Conservation (phyloP, 2,113 vertebrate species). For the Tringa solitaria region DNA sequence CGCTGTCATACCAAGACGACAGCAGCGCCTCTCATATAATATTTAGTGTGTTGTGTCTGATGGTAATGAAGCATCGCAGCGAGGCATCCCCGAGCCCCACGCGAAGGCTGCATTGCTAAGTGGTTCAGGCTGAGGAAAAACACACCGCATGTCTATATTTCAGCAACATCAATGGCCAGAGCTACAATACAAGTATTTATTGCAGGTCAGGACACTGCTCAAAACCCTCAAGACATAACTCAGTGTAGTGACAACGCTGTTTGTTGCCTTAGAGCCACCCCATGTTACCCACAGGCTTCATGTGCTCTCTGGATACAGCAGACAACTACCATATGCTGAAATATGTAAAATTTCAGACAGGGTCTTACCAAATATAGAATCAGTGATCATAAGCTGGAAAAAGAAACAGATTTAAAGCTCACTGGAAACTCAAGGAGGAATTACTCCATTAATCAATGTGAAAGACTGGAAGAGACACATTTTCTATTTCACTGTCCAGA, state of each 20-base stretch:
- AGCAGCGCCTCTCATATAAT: background rate
- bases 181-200: background rate
- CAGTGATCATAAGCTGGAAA: background rate
- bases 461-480: background rate
- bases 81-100: background rate
- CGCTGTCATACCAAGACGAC: background rate
- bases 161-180: background rate
- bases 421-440: conserved; percentile 28
- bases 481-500: conserved; percentile 50
- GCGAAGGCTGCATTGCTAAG: background rate
- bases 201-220: background rate
- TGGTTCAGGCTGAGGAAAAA: background rate
- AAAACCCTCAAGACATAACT: background rate
- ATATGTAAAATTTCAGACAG: background rate
- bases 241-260: fast-evolving
- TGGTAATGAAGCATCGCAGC: background rate
- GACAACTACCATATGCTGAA: background rate
- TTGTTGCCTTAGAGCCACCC: background rate
- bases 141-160: fast-evolving
- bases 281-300: fast-evolving
- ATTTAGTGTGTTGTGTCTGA: conserved; percentile 20
- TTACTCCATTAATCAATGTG: background rate
- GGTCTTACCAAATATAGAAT: conserved; percentile 16
- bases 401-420: background rate
- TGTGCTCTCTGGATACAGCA: background rate